phyloP scores from a whole-genome alignment of 2,797 vertebrate species.

The Gobio occitaniae region DNA sequence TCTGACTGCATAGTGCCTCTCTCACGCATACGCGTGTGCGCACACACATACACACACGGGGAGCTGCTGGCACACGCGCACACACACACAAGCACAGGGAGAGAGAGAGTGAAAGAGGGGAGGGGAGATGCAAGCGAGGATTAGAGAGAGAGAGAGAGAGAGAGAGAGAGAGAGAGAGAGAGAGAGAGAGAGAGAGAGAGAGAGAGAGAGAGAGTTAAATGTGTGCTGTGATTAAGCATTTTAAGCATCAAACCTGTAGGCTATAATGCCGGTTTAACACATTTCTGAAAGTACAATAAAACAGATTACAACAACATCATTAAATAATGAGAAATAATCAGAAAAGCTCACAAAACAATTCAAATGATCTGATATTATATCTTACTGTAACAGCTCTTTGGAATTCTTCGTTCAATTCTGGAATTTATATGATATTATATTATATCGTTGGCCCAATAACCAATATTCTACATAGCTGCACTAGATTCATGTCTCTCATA shows the following conservation, averaged over 20 bases:
- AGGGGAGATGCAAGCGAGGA: conserved; percentile 11
- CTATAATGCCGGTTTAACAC: conserved; percentile 17
- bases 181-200: conserved; percentile 5
- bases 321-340: neutral
- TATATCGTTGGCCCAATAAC: neutral
- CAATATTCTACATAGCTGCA: neutral
- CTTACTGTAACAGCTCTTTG: neutral
- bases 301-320: conserved; percentile 9
- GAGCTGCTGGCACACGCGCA: conserved; percentile 37
- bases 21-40: conserved; percentile 56
- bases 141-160: conserved; percentile 28
- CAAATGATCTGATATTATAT: neutral
- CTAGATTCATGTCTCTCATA: neutral
- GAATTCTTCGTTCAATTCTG: neutral
- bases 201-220: conserved; percentile 41
- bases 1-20: conserved; percentile 67
- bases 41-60: conserved; percentile 54
- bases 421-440: neutral
- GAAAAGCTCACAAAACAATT: neutral
- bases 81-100: conserved; percentile 1
- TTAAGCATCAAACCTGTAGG: neutral
- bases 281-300: conserved; percentile 14
- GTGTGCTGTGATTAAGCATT: conserved; percentile 29
- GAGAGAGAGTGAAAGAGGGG: neutral
- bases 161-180: conserved; percentile 8